These are phyloP conservation scores for Pangasius sanitwongsei DNA, from an alignment of 2,797 vertebrate species.

Conservation along the genomic window DNA sequence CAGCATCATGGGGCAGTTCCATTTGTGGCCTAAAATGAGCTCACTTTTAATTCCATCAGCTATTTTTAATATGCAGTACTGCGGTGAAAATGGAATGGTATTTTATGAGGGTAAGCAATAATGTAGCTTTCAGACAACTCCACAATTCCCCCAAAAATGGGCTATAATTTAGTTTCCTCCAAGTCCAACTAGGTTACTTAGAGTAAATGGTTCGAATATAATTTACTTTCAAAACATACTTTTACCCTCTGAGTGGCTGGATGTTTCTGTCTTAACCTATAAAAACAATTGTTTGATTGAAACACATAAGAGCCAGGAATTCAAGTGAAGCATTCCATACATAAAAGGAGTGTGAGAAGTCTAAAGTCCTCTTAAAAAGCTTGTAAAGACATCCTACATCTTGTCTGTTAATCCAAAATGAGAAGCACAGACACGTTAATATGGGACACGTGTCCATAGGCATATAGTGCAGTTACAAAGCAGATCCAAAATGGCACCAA, in stretches of 20 bases:
- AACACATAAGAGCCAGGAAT: not conserved
- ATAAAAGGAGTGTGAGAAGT: not conserved
- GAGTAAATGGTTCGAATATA: not conserved
- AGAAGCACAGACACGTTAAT: not conserved
- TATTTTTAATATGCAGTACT: slow-evolving; percentile 12
- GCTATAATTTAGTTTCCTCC: slow-evolving; percentile 2
- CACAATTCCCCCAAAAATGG: not conserved
- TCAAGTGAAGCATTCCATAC: not conserved
- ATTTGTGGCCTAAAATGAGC: not conserved
- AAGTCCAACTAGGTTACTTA: not conserved
- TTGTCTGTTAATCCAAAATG: slow-evolving; percentile 9
- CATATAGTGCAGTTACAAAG: slow-evolving; percentile 19
- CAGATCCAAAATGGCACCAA: slow-evolving; percentile 6
- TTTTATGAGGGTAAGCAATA: not conserved
- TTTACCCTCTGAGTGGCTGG: too few species aligned
- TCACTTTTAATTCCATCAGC: not conserved
- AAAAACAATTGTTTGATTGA: slow-evolving; percentile 1
- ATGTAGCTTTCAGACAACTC: not conserved
- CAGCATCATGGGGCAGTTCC: not conserved
- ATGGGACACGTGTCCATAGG: not conserved
- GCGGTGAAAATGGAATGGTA: not conserved
- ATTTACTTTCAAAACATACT: too few species aligned
- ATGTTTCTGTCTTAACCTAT: not conserved
- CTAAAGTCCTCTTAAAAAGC: not conserved
- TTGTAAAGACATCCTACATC: not conserved